These are phyloP conservation scores for Herpetotheres cachinnans DNA, from an alignment of 2,113 vertebrate genomes.

Conservation along the genomic window DNA sequence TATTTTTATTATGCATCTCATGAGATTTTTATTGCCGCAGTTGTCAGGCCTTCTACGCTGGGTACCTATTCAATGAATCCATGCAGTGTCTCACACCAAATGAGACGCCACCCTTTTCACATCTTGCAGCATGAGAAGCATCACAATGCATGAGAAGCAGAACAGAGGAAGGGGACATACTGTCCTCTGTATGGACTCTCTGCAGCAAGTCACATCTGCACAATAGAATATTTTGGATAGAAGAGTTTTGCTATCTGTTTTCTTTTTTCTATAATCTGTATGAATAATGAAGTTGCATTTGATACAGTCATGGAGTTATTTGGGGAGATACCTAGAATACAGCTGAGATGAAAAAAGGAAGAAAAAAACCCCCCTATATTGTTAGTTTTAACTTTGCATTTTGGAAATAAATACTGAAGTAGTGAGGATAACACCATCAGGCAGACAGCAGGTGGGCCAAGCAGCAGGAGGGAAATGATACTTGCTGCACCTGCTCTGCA, in stretches of 20 bases:
- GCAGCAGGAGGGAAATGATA: slow-evolving; percentile 57
- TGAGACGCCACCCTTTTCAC: not conserved
- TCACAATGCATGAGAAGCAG: not conserved
- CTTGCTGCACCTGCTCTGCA: slow-evolving; percentile 48
- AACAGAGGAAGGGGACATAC: not conserved
- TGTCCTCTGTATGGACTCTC: not conserved
- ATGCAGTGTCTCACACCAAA: not conserved
- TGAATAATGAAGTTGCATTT: not conserved
- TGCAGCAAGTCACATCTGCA: not conserved
- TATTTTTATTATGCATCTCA: not conserved
- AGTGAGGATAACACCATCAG: slow-evolving; percentile 33
- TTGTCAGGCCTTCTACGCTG: not conserved
- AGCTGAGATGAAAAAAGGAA: not conserved
- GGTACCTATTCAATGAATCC: not conserved
- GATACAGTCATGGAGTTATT: not conserved
- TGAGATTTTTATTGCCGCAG: not conserved
- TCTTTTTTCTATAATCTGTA: not conserved
- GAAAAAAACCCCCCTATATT: not conserved
- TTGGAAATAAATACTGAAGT: slow-evolving; percentile 27
- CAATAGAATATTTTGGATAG: not conserved
- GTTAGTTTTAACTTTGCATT: slow-evolving; percentile 7
- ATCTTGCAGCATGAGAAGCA: not conserved
- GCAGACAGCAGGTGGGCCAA: slow-evolving; percentile 63
- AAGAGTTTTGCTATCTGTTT: not conserved
- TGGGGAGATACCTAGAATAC: not conserved